phyloP scores from a whole-genome alignment of 2,888 invertebrate species.

The Lordiphosa fenestrarum region DNA sequence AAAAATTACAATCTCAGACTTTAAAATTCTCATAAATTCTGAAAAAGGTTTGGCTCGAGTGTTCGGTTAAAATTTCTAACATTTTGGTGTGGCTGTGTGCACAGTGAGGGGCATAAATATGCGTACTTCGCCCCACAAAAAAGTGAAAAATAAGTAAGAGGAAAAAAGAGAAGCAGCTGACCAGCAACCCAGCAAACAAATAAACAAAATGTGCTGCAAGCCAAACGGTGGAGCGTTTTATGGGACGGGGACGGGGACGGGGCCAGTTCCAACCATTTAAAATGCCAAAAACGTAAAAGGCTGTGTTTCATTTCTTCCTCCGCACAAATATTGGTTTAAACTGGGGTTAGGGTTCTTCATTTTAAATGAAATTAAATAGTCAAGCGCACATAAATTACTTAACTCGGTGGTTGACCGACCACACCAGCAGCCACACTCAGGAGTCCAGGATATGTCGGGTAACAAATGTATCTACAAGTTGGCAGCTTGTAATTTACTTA shows the following conservation, averaged over 20 bases:
- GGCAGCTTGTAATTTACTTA: constrained; percentile 60
- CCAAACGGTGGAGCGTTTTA: constrained; percentile 14
- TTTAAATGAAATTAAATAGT: constrained; percentile 48
- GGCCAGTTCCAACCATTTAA: constrained; percentile 48
- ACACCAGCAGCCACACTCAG: too few species aligned
- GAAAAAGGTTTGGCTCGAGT: too few species aligned
- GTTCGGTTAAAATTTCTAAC: too few species aligned
- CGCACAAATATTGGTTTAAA: constrained; percentile 59
- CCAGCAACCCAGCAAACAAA: constrained; percentile 57
- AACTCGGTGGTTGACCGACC: constrained; percentile 14
- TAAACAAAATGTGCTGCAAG: constrained; percentile 47
- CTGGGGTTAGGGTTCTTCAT: constrained; percentile 2
- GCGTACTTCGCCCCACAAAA: constrained; percentile 34
- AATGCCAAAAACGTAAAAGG: constrained; percentile 68
- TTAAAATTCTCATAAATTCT: too few species aligned
- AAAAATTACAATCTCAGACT: too few species aligned
- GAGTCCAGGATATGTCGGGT: constrained; percentile 15
- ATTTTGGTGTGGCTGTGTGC: too few species aligned
- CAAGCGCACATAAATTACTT: constrained; percentile 43
- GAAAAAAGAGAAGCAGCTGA: constrained; percentile 24
- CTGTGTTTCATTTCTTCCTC: constrained; percentile 42
- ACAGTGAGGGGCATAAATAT: constrained; percentile 53
- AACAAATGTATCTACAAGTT: constrained; percentile 56
- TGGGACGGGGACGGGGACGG: too few species aligned
- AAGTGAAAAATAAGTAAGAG: constrained; percentile 21